Base-by-base conservation (phyloP, 2,113 vertebrate species). In the Bufo bufo region DNA sequence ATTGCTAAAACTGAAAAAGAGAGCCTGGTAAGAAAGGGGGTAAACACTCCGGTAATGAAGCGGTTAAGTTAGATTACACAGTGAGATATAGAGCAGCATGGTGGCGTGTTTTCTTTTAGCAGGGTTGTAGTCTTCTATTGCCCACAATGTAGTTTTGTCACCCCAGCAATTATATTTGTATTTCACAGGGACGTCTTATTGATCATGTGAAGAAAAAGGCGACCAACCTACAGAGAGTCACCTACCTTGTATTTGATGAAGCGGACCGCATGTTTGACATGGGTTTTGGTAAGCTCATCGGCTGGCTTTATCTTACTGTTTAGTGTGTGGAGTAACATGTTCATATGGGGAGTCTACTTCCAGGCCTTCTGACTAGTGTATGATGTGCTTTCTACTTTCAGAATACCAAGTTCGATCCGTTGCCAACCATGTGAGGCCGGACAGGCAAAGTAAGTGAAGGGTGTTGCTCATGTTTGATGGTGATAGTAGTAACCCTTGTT, bases 131-230 rank as follows among this genome's bases (percentile, higher is more conserved):
- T 69, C 69, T 4, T 56, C 52, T 14, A 50, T 10, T 33, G 9
- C 12, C 50, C 49, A n/a, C 50, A 23, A 16, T 77, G 74, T 45
- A 19, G 10, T 12, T 47, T 74, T 14, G 8, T 23, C 50, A 79
- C 52, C 23, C 19, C 6, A 33, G 3, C 78, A 17, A 20, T 63
- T 82, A 10, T 49, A 82, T 49, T 82, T 19, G 20, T n/a, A 20
- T 66, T 61, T 52, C 2, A 81, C 82, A 99, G 98, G 98, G 98
- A 88, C 97, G 98, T 87, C 95, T 99, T 90, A 99, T 99, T 90
- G 98, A 99, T 93, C 98, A 99, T 1, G 97, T 99, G 85, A 99
- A 99, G 92, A 99, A 99, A 94, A 99, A 99, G 94, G 97, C 98
- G 65, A 99, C 98, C 0, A 98, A 98, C 88, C 96, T 99, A 89